Conservation (phyloP, 2,113 vertebrate genomes). For the Cephalopterus ornatus region DNA sequence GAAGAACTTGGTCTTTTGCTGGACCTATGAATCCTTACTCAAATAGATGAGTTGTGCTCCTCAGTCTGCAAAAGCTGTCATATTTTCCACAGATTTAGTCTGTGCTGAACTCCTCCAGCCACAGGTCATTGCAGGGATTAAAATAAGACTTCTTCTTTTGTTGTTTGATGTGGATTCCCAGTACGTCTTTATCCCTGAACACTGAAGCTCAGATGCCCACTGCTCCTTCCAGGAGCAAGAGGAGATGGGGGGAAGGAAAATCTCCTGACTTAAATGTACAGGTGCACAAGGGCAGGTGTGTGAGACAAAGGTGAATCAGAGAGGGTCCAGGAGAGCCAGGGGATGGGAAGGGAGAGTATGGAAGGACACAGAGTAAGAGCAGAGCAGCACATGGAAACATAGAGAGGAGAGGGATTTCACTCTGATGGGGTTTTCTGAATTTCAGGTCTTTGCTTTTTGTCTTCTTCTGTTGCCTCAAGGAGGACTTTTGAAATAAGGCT, state of each 20-base stretch:
- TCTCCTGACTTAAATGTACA: background rate
- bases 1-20: background rate
- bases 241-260: background rate
- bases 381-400: background rate
- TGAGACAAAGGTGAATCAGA: background rate
- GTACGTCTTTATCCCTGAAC: background rate
- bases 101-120: background rate
- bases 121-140: background rate
- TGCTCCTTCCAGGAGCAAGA: background rate
- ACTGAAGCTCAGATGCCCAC: background rate
- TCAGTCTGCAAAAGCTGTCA: background rate
- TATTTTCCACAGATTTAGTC: background rate
- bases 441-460: background rate
- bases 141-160: background rate
- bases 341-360: background rate
- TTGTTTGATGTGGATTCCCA: background rate
- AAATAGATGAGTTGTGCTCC: background rate
- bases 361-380: background rate
- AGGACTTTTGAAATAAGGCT: background rate
- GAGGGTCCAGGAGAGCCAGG: background rate
- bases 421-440: background rate
- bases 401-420: background rate
- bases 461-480: background rate
- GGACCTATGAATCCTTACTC: background rate
- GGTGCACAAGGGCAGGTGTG: accelerated